Evolutionary conservation across 2,113 vertebrate species (phyloP), one percentile per base, ranked within the genome.

Genomic region (Rynchops niger): DNA sequence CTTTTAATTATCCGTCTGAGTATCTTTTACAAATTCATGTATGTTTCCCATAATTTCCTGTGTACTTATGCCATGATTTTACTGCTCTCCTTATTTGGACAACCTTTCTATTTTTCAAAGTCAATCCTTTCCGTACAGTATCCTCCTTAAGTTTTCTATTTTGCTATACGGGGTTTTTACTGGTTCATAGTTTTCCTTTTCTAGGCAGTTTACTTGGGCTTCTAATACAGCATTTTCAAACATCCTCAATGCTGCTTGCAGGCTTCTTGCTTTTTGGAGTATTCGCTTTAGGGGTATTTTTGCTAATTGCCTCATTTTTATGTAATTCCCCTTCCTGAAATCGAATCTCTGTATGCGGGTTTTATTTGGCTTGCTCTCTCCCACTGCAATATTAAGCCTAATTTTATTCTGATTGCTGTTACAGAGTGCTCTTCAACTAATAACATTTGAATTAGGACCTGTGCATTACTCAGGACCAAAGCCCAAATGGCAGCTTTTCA

Each of bases 221-320:
- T 91, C 38, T n/a, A 52, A 40, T 25, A 26, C 7, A 42, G 15
- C 42, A 78, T 94, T 74, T 95, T 78, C 55, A 78, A 74, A 80
- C 6, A 88, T 18, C n/a, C 26, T 71, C n/a, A 71, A 71, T 32
- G 69, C 32, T 91, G 29, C 43, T 82, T 86, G 9, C 26, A 82
- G n/a, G 15, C 9, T 84, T 91, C 72, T 71, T 81, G 18, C 7
- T 63, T 90, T 70, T 43, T 59, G 23, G 29, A 84, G 26, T 63
- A 81, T 55, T 83, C 10, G 59, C 88, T 95, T 82, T 58, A 66
- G 17, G 23, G 11, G 2, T 66, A 73, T 87, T 91, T 94, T 95
- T 88, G 34, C 11, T 94, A 96, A 84, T 89, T 94, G 15, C 3
- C 26, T 96, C 47, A 63, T 86, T 93, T 89, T 85, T 89, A 87